Conservation (phyloP, 2,888 invertebrate species). For the Drosophila planitibia region DNA sequence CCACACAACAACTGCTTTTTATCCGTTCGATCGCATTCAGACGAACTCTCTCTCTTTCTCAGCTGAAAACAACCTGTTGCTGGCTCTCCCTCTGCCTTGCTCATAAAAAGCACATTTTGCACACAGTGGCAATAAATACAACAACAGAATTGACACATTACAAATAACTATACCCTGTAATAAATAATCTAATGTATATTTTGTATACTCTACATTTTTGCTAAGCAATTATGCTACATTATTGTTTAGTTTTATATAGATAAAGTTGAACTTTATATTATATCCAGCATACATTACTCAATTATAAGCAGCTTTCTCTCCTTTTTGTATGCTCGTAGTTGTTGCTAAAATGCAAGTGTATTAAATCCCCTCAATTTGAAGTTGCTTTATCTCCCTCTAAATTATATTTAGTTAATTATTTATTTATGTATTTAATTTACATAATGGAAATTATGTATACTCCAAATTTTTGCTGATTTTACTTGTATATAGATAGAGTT, state of each 20-base stretch:
- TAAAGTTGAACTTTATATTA: background rate
- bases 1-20: slow-evolving; percentile 42
- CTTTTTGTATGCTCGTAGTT: background rate
- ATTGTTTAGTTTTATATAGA: background rate
- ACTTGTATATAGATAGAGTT: background rate
- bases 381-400: background rate
- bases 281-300: background rate
- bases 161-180: background rate
- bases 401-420: background rate
- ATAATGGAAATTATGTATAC: background rate
- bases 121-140: background rate
- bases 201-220: background rate
- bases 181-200: background rate
- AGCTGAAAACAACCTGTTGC: slow-evolving; percentile 29
- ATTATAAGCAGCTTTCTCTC: background rate
- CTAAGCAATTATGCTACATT: background rate
- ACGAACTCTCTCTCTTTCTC: background rate
- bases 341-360: background rate
- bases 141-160: background rate
- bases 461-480: background rate
- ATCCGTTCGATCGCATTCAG: slow-evolving; percentile 12
- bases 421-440: background rate
- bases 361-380: background rate
- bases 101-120: background rate
- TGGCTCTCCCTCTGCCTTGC: slow-evolving; percentile 4